Conservation (phyloP, 2,113 vertebrate species). For the Bothrops jararaca region DNA sequence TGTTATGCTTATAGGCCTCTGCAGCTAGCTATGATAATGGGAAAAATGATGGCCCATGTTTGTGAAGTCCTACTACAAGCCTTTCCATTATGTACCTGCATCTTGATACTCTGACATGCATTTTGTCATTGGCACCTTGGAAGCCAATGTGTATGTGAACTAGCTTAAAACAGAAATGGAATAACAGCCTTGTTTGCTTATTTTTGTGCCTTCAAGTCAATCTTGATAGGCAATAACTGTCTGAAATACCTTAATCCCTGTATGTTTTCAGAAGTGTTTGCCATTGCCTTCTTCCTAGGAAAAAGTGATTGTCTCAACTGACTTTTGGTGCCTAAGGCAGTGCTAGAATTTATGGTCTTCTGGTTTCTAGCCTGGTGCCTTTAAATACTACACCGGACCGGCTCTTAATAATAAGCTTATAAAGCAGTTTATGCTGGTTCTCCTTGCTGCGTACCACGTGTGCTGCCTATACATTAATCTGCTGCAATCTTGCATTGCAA, state of each 20-base stretch:
- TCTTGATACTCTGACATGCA: neutral
- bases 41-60: neutral
- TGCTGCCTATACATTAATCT: neutral
- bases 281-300: neutral
- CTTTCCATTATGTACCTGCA: neutral
- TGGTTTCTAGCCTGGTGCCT: neutral
- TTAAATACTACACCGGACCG: neutral
- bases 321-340: neutral
- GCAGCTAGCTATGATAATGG: neutral
- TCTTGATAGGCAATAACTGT: neutral
- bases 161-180: neutral
- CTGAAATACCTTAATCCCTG: neutral
- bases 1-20: neutral
- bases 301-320: neutral
- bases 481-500: neutral
- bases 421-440: neutral
- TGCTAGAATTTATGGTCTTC: neutral
- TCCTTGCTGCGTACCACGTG: neutral
- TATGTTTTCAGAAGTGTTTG: neutral
- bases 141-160: neutral
- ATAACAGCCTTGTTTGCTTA: neutral
- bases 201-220: neutral
- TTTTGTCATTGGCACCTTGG: neutral
- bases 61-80: neutral
- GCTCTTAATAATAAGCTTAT: neutral